A percentile compares a stretch with the other conserved stretches of the same genome.
Evolutionary conservation across 1,140 invertebrate species (phyloP).

Genomic region (Prorops nasuta): DNA sequence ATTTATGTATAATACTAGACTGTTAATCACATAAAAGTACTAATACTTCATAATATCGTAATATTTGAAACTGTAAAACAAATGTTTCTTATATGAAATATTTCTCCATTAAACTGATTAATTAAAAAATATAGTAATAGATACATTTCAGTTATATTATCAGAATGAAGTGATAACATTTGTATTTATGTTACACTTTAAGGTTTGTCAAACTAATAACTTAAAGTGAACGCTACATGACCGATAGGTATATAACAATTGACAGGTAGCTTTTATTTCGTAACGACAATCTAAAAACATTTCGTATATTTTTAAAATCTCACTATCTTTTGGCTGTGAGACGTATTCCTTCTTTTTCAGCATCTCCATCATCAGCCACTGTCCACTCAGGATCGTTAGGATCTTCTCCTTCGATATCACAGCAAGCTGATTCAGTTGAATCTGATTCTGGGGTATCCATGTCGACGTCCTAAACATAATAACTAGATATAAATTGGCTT

Average conservation of each 20-base stretch:
- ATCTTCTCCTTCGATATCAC: conserved; percentile 67
- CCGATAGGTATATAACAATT: conserved; percentile 54
- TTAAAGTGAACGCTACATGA: conserved; percentile 54
- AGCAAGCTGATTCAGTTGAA: conserved; percentile 61
- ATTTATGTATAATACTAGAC: too few relatives aligned
- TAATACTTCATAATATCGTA: too few relatives aligned
- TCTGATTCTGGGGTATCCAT: conserved; percentile 59
- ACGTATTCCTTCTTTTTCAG: conserved; percentile 54
- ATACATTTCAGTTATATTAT: too few relatives aligned
- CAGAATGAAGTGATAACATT: conserved; percentile 58
- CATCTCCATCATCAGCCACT: conserved; percentile 52
- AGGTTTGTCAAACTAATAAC: conserved; percentile 52
- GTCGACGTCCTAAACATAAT: conserved; percentile 44
- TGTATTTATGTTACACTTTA: conserved; percentile 60
- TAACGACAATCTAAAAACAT: conserved; percentile 42
- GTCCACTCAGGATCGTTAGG: conserved; percentile 82
- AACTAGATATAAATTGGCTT: too few relatives aligned
- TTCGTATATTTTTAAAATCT: conserved; percentile 40
- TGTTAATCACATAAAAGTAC: too few relatives aligned
- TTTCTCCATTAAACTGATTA: too few relatives aligned
- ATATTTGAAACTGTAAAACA: too few relatives aligned
- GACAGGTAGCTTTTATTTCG: conserved; percentile 50
- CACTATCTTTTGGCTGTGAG: conserved; percentile 55
- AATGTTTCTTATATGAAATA: too few relatives aligned
- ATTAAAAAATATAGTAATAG: too few relatives aligned